Evolutionary conservation across 2,888 invertebrate species (phyloP).

Genomic region (Volucella zonaria): DNA sequence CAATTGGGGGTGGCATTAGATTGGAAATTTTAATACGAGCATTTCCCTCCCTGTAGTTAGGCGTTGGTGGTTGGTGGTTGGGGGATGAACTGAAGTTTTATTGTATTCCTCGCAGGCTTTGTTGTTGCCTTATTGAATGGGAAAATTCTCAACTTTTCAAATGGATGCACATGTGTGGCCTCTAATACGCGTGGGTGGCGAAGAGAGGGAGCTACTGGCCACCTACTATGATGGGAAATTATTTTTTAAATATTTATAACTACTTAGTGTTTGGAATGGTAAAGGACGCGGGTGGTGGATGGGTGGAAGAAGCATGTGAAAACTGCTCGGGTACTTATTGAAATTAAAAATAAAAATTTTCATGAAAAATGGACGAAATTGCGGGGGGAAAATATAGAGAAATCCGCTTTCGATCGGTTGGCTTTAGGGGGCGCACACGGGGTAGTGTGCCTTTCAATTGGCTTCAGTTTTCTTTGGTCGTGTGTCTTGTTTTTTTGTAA

Average conservation of each 20-base stretch:
- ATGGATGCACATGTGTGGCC: constrained; percentile 53
- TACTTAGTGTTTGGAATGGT: constrained; percentile 10
- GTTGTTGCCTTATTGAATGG: constrained; percentile 27
- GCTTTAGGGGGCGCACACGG: neutral
- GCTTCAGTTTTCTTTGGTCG: constrained; percentile 54
- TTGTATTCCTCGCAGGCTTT: constrained; percentile 51
- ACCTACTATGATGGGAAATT: constrained; percentile 69
- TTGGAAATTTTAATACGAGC: constrained; percentile 73
- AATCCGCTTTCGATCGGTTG: constrained; percentile 69
- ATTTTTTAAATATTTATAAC: constrained; percentile 74
- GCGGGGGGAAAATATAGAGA: constrained; percentile 31
- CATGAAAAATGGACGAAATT: constrained; percentile 66
- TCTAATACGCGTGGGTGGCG: neutral
- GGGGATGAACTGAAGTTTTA: constrained; percentile 44
- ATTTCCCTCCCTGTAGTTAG: constrained; percentile 34
- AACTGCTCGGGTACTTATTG: constrained; percentile 59
- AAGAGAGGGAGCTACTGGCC: neutral
- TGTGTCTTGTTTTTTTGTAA: too few species aligned
- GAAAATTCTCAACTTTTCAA: constrained; percentile 51
- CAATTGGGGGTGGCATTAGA: constrained; percentile 65
- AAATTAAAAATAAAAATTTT: constrained; percentile 71
- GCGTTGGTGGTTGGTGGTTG: too few species aligned
- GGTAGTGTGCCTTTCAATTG: constrained; percentile 15
- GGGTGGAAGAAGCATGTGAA: neutral
- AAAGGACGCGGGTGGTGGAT: neutral